Conservation (phyloP, 2,797 vertebrate genomes). For the Labroides dimidiatus region DNA sequence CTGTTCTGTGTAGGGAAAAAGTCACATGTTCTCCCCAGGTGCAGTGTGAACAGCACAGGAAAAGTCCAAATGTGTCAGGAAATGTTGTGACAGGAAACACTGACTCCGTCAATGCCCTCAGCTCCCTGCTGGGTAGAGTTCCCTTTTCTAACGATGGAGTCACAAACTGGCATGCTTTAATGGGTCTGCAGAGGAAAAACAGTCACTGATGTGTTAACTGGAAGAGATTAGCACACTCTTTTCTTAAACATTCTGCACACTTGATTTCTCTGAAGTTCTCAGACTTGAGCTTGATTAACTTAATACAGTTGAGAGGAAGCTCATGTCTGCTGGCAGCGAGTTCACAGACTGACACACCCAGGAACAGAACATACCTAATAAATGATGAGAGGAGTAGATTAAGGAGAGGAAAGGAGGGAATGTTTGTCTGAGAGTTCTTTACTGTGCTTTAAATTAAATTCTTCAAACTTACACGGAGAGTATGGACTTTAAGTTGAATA, state of each 20-base stretch:
- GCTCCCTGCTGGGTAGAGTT: slow-evolving; percentile 53
- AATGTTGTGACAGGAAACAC: slow-evolving; percentile 68
- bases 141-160: slow-evolving; percentile 48
- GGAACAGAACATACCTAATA: slow-evolving; percentile 5
- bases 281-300: not conserved
- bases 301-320: not conserved
- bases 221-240: not conserved
- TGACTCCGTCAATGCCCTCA: slow-evolving; percentile 50
- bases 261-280: not conserved
- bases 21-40: not conserved
- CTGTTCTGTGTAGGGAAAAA: slow-evolving; percentile 24
- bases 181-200: slow-evolving; percentile 36
- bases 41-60: slow-evolving; percentile 50
- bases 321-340: not conserved
- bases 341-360: slow-evolving; percentile 15
- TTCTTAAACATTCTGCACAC: no score
- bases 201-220: slow-evolving; percentile 18
- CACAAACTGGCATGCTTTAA: slow-evolving; percentile 53
- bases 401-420: not conserved
- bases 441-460: not conserved
- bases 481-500: not conserved
- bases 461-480: not conserved
- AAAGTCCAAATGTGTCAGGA: slow-evolving; percentile 48
- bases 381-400: not conserved
- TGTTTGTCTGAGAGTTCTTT: not conserved